Base-by-base conservation (phyloP, 2,797 vertebrate species). In the Sus cebifrons region DNA sequence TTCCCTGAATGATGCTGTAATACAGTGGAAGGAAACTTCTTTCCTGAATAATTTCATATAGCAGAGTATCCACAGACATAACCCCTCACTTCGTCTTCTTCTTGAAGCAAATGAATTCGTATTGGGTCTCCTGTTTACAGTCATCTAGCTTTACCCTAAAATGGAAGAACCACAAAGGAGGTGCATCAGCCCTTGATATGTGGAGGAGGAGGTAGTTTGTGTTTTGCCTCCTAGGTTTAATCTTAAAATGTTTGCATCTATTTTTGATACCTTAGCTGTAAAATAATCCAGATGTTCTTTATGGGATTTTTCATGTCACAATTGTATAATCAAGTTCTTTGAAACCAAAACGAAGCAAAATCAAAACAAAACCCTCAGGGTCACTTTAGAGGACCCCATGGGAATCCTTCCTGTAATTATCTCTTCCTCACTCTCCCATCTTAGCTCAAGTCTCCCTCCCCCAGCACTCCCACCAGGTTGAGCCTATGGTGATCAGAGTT, bases 291-390 rank as follows among this genome's bases (percentile, higher is more conserved):
- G 29, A 58, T 71, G 21, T 89, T 92, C 6, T 49, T 54, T 60
- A 49, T 6, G 65, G 21, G 77, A 67, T 52, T 82, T 74, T 84
- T 86, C 6, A 67, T 60, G 86, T 89, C 3, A 49, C 60, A 73
- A 54, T 54, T 77, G 11, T 71, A 58, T 25, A 86, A 86, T 54
- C 9, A 83, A 18, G 52, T 54, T 92, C 36, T 58, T 23, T 64
- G 12, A 83, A 91, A 83, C 21, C 7, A 68, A 70, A 78, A 4
- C 23, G 81, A 96, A 90, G n/a, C 6, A 49, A 95, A 89, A 73
- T 13, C 49, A 86, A 96, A 89, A 62, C 20, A 27, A 44, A 77
- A 56, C 3, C 14, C 17, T 36, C 1, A 36, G n/a, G 62, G 23
- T 9, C 20, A 49, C 25, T 44, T 87, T 79, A 60, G 27, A 86